Percentiles rank a stretch among this genome's conserved stretches.
Evolutionary conservation across 2,888 invertebrate genomes (phyloP).

Genomic region (Amphimallon solstitiale): DNA sequence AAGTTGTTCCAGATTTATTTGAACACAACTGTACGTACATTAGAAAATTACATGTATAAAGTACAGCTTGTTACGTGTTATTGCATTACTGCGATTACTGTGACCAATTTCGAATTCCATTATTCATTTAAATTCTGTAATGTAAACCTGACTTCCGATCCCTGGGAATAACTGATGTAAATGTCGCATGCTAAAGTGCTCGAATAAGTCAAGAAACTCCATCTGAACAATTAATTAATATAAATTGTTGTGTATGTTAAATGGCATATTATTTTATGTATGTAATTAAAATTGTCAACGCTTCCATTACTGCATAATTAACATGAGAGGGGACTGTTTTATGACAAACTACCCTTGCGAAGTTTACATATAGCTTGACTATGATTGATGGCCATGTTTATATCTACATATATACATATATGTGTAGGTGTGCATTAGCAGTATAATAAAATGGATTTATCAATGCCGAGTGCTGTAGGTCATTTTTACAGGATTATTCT

Average conservation of each 20-base stretch:
- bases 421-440: neutral
- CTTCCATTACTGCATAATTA: slow-evolving; percentile 3
- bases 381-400: slow-evolving; percentile 8
- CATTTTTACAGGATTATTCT: neutral
- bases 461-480: neutral
- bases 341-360: slow-evolving; percentile 1
- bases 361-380: neutral
- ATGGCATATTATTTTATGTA: slow-evolving; percentile 5
- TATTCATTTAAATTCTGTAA: no score
- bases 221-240: neutral
- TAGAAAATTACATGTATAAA: no score
- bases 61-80: no score
- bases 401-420: neutral
- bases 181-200: no score
- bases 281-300: slow-evolving; percentile 9
- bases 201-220: no score
- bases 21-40: no score
- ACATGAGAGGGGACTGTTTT: neutral
- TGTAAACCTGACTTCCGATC: no score
- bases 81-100: no score
- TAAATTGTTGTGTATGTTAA: neutral
- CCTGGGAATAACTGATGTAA: no score
- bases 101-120: no score
- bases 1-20: no score
- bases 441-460: slow-evolving; percentile 2